Conservation (phyloP, 2,888 invertebrate genomes). For the Agrochola lota region DNA sequence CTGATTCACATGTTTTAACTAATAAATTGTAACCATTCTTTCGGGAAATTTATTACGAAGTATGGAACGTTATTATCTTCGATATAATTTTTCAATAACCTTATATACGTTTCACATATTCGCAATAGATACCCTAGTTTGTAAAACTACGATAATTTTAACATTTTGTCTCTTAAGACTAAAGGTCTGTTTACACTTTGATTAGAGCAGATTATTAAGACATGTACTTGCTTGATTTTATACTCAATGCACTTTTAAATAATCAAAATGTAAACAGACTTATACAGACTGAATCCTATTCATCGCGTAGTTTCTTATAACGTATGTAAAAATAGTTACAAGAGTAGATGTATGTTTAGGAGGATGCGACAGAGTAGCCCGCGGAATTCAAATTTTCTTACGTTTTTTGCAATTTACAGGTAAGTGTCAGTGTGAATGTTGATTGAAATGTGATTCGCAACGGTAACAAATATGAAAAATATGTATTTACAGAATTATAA, state of each 20-base stretch:
- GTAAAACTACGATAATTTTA: slow-evolving; percentile 7
- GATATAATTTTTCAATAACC: slow-evolving; percentile 5
- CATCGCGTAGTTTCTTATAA: slow-evolving; percentile 28
- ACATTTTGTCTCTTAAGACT: slow-evolving; percentile 8
- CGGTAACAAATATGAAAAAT: too few species aligned
- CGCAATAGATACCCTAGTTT: slow-evolving; percentile 17
- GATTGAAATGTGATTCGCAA: too few species aligned
- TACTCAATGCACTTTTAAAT: slow-evolving; percentile 7
- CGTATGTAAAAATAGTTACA: slow-evolving; percentile 22
- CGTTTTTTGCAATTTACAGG: too few species aligned
- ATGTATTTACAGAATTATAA: background rate
- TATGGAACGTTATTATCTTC: background rate
- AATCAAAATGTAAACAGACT: slow-evolving; percentile 32
- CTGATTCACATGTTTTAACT: background rate
- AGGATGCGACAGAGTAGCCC: background rate
- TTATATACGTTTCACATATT: slow-evolving; percentile 11
- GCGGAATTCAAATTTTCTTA: too few species aligned
- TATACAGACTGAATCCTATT: slow-evolving; percentile 39
- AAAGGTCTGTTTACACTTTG: slow-evolving; percentile 9
- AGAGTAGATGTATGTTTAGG: slow-evolving; percentile 56
- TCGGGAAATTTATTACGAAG: slow-evolving; percentile 13
- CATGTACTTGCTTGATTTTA: slow-evolving; percentile 27
- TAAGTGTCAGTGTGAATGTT: too few species aligned
- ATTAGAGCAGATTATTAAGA: background rate
- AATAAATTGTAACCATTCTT: background rate